These are phyloP conservation scores for Lethenteron camtschaticum DNA, from an alignment of 2,113 vertebrate species.

Conservation along the genomic window DNA sequence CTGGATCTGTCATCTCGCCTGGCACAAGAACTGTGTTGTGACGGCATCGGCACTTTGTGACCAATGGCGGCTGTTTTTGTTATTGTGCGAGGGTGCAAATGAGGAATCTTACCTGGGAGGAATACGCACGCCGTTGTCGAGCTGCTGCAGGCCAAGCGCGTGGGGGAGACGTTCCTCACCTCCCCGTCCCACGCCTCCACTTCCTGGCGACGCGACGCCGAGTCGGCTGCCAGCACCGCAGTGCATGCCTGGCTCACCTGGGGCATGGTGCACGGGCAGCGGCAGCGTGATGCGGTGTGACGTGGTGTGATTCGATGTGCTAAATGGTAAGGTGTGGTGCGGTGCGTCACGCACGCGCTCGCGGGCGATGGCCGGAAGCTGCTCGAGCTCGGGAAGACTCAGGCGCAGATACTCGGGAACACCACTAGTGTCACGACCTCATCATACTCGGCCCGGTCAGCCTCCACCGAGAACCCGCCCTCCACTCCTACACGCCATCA, in stretches of 20 bases:
- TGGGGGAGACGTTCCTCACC: slow-evolving; percentile 69
- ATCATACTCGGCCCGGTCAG: slow-evolving; percentile 66
- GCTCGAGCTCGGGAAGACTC: background rate
- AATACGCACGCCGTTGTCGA: slow-evolving; percentile 70
- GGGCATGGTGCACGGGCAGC: background rate
- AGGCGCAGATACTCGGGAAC: slow-evolving; percentile 50
- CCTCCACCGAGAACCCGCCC: slow-evolving; percentile 70
- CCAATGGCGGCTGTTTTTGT: too few relatives aligned
- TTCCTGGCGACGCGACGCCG: slow-evolving; percentile 68
- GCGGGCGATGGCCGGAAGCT: too few relatives aligned
- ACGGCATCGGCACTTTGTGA: too few relatives aligned
- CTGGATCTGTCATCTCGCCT: too few relatives aligned
- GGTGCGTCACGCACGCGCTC: too few relatives aligned
- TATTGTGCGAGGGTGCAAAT: background rate
- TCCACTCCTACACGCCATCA: slow-evolving; percentile 40
- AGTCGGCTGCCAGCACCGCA: slow-evolving; percentile 70
- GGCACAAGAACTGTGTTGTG: too few relatives aligned
- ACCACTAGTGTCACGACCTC: slow-evolving; percentile 84
- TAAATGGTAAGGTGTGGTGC: too few relatives aligned
- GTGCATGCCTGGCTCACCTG: slow-evolving; percentile 14
- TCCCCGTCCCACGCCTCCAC: slow-evolving; percentile 95
- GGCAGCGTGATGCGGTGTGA: background rate
- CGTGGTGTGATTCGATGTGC: background rate
- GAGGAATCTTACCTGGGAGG: slow-evolving; percentile 50
- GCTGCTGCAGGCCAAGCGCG: slow-evolving; percentile 60